Evolutionary conservation across 2,888 invertebrate species (phyloP).

Genomic region (Mythimna loreyi): DNA sequence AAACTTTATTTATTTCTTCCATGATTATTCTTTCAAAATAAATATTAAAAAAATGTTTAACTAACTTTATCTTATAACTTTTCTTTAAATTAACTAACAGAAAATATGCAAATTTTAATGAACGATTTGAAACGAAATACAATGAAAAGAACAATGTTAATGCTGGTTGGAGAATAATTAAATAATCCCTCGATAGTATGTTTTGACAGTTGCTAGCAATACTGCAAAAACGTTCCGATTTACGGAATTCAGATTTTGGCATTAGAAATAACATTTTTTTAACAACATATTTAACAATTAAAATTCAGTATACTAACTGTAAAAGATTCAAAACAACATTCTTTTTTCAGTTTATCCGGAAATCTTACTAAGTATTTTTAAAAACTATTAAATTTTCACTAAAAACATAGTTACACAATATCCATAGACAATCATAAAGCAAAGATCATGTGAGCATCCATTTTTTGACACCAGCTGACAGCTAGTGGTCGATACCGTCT

Average conservation of each 20-base stretch:
- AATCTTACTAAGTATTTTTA: neutral
- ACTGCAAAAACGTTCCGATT: conserved; percentile 23
- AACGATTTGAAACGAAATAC: too few relatives aligned
- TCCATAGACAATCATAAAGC: conserved; percentile 76
- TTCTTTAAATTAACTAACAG: too few relatives aligned
- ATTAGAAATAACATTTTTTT: conserved; percentile 18
- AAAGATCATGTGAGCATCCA: conserved; percentile 87
- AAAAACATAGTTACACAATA: conserved; percentile 33
- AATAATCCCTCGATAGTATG: neutral
- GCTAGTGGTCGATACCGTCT: conserved; percentile 82
- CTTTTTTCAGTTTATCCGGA: neutral
- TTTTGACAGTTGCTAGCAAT: conserved; percentile 1
- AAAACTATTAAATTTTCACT: neutral
- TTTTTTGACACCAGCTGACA: conserved; percentile 88
- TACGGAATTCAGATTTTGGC: neutral
- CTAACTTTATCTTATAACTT: too few relatives aligned
- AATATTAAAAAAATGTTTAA: too few relatives aligned
- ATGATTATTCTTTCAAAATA: too few relatives aligned
- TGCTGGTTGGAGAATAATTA: neutral
- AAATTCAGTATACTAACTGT: neutral
- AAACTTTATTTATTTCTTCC: conserved; percentile 19
- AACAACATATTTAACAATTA: neutral
- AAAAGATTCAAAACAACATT: neutral
- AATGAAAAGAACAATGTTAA: neutral
- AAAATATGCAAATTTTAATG: too few relatives aligned